Base-by-base conservation (phyloP, 2,888 invertebrate species). In the Polia nebulosa region DNA sequence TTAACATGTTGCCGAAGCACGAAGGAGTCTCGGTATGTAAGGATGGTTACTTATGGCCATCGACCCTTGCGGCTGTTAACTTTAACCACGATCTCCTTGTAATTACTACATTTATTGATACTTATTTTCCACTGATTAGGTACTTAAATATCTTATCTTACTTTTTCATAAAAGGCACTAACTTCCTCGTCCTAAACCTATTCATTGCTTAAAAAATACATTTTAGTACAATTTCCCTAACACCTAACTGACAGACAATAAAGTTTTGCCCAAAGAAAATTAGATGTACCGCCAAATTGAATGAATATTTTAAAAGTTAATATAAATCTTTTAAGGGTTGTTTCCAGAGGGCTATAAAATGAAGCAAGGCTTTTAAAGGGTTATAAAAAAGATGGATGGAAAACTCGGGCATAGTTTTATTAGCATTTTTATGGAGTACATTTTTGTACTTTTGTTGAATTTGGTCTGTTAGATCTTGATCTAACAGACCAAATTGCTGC, bases 271-370 rank as follows among this genome's bases (percentile, higher is more conserved):
- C 6, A 29, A 44, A 68, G 47, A 79, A 78, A 59, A 78, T 62
- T 41, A 67, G 45, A 56, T 59, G 61, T 67, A 58, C 55, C 59
- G 29, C 6, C 39, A 60, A 69, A 80, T 60, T 80, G 57, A 77
- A 76, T 80, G 81, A 77, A 77, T 80, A 77, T 81, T 80, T 76
- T 51, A 64, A 64, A 76, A 49, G 59, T 57, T 80, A 63, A 64
- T 60, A 76, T 58, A 77, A 64, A 80, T 80, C 71, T 77, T 63
- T 58, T 70, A 45, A 69, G 72, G 81, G 77, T 70, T 61, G 60
- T 61, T 76, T 58, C 53, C 34, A 27, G 29, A 56, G 56, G 44
- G 56, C 49, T 29, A 49, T 70, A 63, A 80, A 69, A 49, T 80
- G 53, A 51, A 58, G 45, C 39, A 55, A 53, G 52, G 60, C 60